phyloP scores from a whole-genome alignment of 2,888 invertebrate species.

The Melinopterus prodromus region DNA sequence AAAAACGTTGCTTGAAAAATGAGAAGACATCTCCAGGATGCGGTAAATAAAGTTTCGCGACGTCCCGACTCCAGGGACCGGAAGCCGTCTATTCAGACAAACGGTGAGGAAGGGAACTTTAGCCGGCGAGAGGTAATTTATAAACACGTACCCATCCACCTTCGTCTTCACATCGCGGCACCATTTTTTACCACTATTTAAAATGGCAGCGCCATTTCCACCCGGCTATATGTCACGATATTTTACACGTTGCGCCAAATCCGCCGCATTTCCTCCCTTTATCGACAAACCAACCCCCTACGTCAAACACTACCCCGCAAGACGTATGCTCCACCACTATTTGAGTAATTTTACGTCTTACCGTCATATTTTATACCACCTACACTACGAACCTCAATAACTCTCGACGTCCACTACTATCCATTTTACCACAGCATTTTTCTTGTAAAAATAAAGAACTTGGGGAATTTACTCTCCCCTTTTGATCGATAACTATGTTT shows the following conservation, averaged over 20 bases:
- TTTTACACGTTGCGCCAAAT: slow-evolving; percentile 14
- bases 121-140: slow-evolving; percentile 32
- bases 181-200: slow-evolving; percentile 26
- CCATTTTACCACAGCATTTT: neutral
- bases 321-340: neutral
- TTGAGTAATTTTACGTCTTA: slow-evolving; percentile 4
- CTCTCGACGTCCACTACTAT: neutral
- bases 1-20: slow-evolving; percentile 43
- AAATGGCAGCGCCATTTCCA: slow-evolving; percentile 15
- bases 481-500: neutral
- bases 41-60: slow-evolving; percentile 59
- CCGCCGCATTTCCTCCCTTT: slow-evolving; percentile 4
- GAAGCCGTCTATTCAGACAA: slow-evolving; percentile 59
- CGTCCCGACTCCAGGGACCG: slow-evolving; percentile 56
- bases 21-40: slow-evolving; percentile 52
- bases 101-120: slow-evolving; percentile 45
- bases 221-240: slow-evolving; percentile 11
- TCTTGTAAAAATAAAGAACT: neutral
- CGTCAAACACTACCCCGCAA: neutral
- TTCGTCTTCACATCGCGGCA: slow-evolving; percentile 21
- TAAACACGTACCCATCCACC: slow-evolving; percentile 33
- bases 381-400: slow-evolving; percentile 4
- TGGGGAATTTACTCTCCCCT: neutral
- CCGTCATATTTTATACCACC: neutral
- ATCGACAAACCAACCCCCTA: neutral